phyloP scores from a whole-genome alignment of 2,797 vertebrate genomes.

The Loriculus beryllinus region DNA sequence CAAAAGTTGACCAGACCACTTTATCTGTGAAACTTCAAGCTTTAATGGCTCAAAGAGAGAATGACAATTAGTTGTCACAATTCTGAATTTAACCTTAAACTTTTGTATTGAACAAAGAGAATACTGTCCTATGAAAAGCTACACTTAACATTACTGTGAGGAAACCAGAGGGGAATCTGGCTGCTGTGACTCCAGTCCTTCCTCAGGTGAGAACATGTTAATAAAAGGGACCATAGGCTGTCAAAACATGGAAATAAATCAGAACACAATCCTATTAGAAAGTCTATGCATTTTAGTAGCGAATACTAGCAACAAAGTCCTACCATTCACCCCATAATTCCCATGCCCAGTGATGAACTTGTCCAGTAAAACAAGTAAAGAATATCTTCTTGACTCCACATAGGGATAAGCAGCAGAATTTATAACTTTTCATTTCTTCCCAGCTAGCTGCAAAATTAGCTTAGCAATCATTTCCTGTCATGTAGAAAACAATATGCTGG shows the following conservation, averaged over 20 bases:
- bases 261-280: not conserved
- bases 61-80: not conserved
- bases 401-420: not conserved
- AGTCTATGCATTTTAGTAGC: not conserved
- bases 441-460: constrained; percentile 25
- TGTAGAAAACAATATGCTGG: constrained; percentile 32
- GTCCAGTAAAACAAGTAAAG: not conserved
- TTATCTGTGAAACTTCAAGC: not conserved
- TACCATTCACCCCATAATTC: not conserved
- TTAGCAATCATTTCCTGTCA: constrained; percentile 45
- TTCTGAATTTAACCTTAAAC: not conserved
- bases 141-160: not conserved
- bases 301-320: not conserved
- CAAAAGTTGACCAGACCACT: not conserved
- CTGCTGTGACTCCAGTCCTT: not conserved
- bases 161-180: not conserved
- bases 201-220: not conserved
- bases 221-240: not conserved
- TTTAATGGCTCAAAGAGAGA: not conserved
- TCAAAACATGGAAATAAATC: not conserved
- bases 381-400: not conserved
- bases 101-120: not conserved
- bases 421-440: not conserved
- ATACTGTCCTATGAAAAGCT: not conserved
- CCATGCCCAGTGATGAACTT: not conserved